Conservation (phyloP, 1,140 invertebrate genomes). For the Heterodera carotae region DNA sequence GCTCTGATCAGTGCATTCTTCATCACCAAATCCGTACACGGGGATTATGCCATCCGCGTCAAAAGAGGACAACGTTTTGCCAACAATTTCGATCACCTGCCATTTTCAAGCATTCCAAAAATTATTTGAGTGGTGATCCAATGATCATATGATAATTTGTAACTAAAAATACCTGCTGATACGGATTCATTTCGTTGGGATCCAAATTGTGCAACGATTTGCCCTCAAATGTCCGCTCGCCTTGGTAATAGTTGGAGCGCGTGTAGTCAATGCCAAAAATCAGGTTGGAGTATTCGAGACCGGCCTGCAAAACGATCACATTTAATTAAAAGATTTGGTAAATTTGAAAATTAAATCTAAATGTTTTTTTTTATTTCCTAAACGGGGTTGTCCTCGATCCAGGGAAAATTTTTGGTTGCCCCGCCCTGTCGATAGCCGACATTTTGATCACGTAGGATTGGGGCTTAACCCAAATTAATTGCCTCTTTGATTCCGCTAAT, state of each 20-base stretch:
- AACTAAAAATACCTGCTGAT: conserved; percentile 63
- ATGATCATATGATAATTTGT: not conserved
- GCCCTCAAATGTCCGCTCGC: conserved; percentile 67
- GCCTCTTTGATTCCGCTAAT: conserved; percentile 61
- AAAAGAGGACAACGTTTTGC: conserved; percentile 68
- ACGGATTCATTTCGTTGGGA: conserved; percentile 60
- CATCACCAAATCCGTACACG: conserved; percentile 69
- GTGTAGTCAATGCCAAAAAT: conserved; percentile 70
- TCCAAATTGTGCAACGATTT: conserved; percentile 66
- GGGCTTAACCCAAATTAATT: too few species aligned
- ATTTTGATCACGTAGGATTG: too few species aligned
- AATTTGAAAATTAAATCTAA: conserved; percentile 29
- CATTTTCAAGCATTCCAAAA: not conserved
- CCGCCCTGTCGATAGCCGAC: too few species aligned
- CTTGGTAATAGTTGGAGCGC: conserved; percentile 69
- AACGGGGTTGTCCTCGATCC: too few species aligned
- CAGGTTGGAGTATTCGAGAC: conserved; percentile 67
- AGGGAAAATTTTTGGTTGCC: too few species aligned
- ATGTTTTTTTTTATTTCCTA: too few species aligned
- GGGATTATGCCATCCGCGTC: conserved; percentile 68
- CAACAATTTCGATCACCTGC: conserved; percentile 69
- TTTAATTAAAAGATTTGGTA: conserved; percentile 10
- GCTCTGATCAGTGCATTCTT: conserved; percentile 64
- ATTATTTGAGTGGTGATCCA: not conserved
- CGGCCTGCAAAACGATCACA: conserved; percentile 65